Base-by-base conservation (phyloP, 2,113 vertebrate genomes). In the Mus pahari region DNA sequence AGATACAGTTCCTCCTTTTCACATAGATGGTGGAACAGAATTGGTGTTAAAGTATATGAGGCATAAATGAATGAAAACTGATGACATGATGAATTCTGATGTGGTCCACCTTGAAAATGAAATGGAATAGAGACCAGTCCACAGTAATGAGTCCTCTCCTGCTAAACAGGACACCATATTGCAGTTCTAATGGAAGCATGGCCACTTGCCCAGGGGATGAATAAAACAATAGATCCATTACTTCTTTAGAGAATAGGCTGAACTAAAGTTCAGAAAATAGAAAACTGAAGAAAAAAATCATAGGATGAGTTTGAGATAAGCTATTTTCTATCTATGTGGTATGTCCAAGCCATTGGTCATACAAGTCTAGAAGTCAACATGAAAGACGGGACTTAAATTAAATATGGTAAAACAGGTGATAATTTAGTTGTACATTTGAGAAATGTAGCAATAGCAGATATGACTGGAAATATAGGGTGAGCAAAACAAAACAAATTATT, bases 351-450 rank as follows among this genome's bases (percentile, higher is more conserved):
- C 71, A 17, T 87, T 82, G 39, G 42, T 11, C 60, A 48, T 39
- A 36, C 3, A 93, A 91, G 39, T 73, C 60, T 89, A 24, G 50
- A 91, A 68, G 53, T 92, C 82, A 93, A 55, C 62, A 83, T 7
- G 94, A 70, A 96, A 74, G 31, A 20, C 48, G 24, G 77, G 39
- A 8, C 7, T 93, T 13, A 31, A 53, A n/a, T 12, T 90, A 78
- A 84, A 74, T 92, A 90, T 77, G n/a, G 77, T 36, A 74, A 77
- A 20, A 73, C 10, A 75, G 22, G n/a, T n/a, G 60, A 64, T 86
- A 26, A 77, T 77, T 91, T 77, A 84, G 19, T 50, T 79, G 33
- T 88, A 64, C n/a, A 8, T 50, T 8, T 55, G 8, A 26, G n/a
- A 33, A 74, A 82, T 2, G 7, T 6, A 75, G 24, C 5, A 50